These are phyloP conservation scores for Ateles fusciceps DNA, from an alignment of 2,797 vertebrate genomes.

Conservation along the genomic window DNA sequence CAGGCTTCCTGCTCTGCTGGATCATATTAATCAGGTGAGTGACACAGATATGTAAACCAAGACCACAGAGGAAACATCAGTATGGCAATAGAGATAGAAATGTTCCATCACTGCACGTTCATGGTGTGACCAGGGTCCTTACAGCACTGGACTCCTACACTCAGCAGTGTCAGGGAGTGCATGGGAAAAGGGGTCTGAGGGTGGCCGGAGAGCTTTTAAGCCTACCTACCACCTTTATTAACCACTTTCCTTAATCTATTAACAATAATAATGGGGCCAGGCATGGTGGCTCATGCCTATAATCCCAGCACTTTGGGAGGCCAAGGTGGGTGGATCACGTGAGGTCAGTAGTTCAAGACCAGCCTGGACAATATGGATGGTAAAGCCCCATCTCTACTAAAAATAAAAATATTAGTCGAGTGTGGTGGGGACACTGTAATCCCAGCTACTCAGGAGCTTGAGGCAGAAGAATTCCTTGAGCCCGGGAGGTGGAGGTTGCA, in stretches of 20 bases:
- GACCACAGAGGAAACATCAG: background rate
- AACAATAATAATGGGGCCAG: too few relatives aligned
- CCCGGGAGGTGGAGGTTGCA: background rate
- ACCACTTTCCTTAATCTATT: background rate
- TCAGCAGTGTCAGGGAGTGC: background rate
- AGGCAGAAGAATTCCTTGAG: background rate
- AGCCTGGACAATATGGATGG: background rate
- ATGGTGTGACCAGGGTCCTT: background rate
- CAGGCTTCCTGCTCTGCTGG: background rate
- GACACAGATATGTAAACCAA: background rate
- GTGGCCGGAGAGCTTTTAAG: background rate
- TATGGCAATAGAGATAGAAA: background rate
- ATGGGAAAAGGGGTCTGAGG: accelerated
- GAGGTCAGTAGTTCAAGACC: background rate
- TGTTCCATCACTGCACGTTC: background rate
- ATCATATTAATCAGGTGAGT: background rate
- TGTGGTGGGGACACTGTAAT: background rate
- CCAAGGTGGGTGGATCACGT: too few relatives aligned
- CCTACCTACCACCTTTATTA: background rate
- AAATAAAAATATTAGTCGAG: background rate
- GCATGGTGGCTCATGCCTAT: too few relatives aligned
- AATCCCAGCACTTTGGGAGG: too few relatives aligned
- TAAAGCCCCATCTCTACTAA: background rate
- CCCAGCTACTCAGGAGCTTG: background rate
- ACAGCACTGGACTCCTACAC: background rate